A percentile compares a stretch with the other conserved stretches of the same genome.
Evolutionary conservation across 2,113 vertebrate genomes (phyloP).

Genomic region (Athene cunicularia): DNA sequence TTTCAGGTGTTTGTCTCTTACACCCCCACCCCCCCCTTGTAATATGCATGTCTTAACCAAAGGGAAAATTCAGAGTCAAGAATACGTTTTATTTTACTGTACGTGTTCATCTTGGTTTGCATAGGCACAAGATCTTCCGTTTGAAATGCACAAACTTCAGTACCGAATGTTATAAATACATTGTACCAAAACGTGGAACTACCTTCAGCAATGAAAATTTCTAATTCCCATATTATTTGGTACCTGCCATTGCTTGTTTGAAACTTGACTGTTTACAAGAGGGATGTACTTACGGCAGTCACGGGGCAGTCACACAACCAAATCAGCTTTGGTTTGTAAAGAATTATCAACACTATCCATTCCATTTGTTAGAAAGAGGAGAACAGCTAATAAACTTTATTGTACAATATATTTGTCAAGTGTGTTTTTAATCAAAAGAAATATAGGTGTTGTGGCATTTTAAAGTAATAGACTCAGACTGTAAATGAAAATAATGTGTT

Average conservation of each 20-base stretch:
- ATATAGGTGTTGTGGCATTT: not conserved
- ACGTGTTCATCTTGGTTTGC: slow-evolving; percentile 53
- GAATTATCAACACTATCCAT: slow-evolving; percentile 80
- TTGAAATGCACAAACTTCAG: slow-evolving; percentile 45
- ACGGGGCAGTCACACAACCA: slow-evolving; percentile 71
- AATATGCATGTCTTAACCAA: slow-evolving; percentile 74
- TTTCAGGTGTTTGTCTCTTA: slow-evolving; percentile 31
- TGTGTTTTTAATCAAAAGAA: slow-evolving; percentile 72
- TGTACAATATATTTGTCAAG: slow-evolving; percentile 75
- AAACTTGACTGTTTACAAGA: slow-evolving; percentile 68
- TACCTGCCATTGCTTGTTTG: slow-evolving; percentile 71
- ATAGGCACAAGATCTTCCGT: slow-evolving; percentile 49
- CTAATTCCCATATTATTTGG: slow-evolving; percentile 34
- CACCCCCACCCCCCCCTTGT: not conserved
- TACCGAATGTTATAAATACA: slow-evolving; percentile 24
- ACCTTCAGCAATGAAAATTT: slow-evolving; percentile 49
- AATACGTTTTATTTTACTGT: slow-evolving; percentile 35
- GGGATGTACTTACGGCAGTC: slow-evolving; percentile 67
- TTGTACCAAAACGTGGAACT: slow-evolving; percentile 46
- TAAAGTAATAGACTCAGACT: not conserved
- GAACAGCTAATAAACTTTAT: slow-evolving; percentile 88
- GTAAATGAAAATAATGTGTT: not conserved
- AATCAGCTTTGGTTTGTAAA: slow-evolving; percentile 80
- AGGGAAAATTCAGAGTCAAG: slow-evolving; percentile 42
- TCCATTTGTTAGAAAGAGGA: slow-evolving; percentile 88